Evolutionary conservation across 2,113 vertebrate genomes (phyloP).

Genomic region (Chitala chitala): DNA sequence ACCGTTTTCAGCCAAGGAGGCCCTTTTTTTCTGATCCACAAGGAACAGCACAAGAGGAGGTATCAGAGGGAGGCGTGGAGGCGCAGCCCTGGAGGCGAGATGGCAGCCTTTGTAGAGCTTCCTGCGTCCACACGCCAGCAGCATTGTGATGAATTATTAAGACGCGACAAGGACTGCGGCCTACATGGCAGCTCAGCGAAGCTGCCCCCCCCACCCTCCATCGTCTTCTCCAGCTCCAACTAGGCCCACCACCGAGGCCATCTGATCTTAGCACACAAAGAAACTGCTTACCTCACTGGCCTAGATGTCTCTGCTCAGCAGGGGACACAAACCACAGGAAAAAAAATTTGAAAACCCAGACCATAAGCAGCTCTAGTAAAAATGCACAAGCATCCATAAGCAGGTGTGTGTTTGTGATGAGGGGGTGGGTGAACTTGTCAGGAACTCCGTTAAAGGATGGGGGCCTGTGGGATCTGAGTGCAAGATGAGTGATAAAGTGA

Average conservation of each 20-base stretch:
- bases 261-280: background rate
- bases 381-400: background rate
- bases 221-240: background rate
- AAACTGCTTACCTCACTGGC: background rate
- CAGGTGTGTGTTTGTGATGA: slow-evolving; percentile 12
- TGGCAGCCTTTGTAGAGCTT: background rate
- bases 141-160: slow-evolving; percentile 13
- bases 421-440: slow-evolving; percentile 6
- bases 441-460: background rate
- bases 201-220: too few species aligned
- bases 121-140: background rate
- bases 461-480: background rate
- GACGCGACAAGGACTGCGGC: background rate
- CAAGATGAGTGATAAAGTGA: background rate
- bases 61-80: background rate
- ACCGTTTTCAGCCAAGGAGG: background rate
- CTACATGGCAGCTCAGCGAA: background rate
- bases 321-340: background rate
- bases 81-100: background rate
- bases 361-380: background rate
- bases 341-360: background rate
- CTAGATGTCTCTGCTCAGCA: background rate
- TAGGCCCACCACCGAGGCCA: background rate
- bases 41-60: background rate
- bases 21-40: background rate